Base-by-base conservation (phyloP, 2,113 vertebrate genomes). In the Vimba vimba region DNA sequence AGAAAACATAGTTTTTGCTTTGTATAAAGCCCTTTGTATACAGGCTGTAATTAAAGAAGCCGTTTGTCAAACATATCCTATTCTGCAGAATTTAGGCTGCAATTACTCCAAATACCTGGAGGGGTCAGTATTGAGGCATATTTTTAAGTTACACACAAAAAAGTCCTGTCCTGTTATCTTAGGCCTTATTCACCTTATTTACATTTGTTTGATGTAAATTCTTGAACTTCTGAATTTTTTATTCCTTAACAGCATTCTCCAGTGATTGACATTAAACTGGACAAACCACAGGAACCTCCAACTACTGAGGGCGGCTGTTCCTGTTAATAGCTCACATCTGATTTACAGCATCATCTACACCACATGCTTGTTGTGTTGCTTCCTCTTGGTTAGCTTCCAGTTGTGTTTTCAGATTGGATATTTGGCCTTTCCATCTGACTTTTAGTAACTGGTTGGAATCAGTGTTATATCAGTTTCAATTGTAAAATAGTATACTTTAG, bases 251-350 rank as follows among this genome's bases (percentile, higher is more conserved):
- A 0, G n/a, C 85, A 62, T 87, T 30, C 79, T 85, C 12, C 95
- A 97, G 97, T 97, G 97, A 97, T 97, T 62, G 96, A 97, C 95
- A 97, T 97, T 93, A 97, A 97, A 92, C 88, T 97, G 95, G 96
- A 97, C 95, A 97, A 97, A 91, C 95, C 95, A 79, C 96, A 96
- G 92, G 97, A 97, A 93, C 95, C 96, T 21, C 94, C 95, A 11
- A 93, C 96, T 76, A 96, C 93, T 1, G 97, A 97, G 90, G 95
- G 95, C 0, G 95, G 96, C 87, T 97, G 97, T 66, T 97, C 97
- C 90, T 97, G 97, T 95, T 97, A 97, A 96, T 96, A 86, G 86
- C 89, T 87, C 30, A 87, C 88, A 74, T 80, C 78, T 27, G 85
- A 89, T 87, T 86, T 85, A 83, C 64, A 64, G 88, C 93, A 87